Evolutionary conservation across 2,797 vertebrate genomes (phyloP).

Genomic region (Pogonophryne albipinna): DNA sequence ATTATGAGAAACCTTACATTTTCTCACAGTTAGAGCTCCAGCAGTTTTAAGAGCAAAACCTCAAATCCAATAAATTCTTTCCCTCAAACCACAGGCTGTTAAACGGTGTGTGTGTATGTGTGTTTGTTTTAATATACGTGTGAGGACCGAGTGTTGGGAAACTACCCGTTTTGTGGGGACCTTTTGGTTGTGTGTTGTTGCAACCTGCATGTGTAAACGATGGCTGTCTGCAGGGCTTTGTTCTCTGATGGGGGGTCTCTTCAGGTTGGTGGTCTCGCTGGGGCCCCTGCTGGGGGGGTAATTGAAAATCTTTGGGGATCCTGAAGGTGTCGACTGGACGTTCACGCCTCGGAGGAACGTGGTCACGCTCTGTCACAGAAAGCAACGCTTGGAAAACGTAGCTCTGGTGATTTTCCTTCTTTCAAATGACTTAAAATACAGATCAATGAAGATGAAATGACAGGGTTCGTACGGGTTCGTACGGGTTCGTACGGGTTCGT

Average conservation of each 20-base stretch:
- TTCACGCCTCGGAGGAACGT: constrained; percentile 65
- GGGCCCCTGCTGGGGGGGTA: constrained; percentile 65
- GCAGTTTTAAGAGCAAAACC: constrained; percentile 54
- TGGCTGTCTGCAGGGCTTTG: constrained; percentile 33
- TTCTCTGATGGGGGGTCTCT: constrained; percentile 26
- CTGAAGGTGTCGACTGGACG: constrained; percentile 61
- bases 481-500: too few species aligned
- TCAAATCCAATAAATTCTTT: constrained; percentile 50
- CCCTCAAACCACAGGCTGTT: constrained; percentile 41
- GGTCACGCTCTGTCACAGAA: constrained; percentile 44
- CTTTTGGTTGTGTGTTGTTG: not conserved
- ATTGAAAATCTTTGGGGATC: constrained; percentile 63
- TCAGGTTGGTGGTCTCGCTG: constrained; percentile 65
- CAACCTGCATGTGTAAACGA: constrained; percentile 56
- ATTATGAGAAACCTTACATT: constrained; percentile 19
- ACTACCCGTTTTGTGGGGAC: too few species aligned
- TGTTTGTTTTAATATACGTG: constrained; percentile 15
- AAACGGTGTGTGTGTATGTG: constrained; percentile 26
- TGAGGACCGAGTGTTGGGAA: not conserved
- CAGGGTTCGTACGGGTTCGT: too few species aligned
- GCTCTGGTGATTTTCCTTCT: too few species aligned
- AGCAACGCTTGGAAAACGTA: not conserved
- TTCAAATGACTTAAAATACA: too few species aligned
- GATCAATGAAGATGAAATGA: too few species aligned
- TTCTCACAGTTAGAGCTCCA: constrained; percentile 31